Evolutionary conservation across 2,888 invertebrate genomes (phyloP).

Genomic region (Synanthedon myopaeformis): DNA sequence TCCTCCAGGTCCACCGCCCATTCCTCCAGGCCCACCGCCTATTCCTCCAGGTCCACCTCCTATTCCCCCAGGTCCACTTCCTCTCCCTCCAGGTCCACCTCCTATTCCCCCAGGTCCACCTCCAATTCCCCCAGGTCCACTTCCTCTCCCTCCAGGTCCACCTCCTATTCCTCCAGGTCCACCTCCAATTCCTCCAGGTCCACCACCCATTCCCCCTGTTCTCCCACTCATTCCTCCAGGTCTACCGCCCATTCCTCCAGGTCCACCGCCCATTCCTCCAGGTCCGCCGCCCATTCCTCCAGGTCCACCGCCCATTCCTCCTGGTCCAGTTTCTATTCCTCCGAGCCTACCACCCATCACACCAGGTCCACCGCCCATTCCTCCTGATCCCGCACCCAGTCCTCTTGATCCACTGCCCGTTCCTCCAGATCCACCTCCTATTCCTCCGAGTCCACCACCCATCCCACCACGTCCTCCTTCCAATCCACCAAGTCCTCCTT

Average conservation of each 20-base stretch:
- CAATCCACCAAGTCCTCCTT: constrained; percentile 3
- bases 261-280: background rate
- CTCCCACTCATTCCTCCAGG: background rate
- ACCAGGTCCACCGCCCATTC: constrained; percentile 3
- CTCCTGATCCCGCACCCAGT: constrained; percentile 2
- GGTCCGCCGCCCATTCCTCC: constrained; percentile 1
- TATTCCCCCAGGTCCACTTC: no score
- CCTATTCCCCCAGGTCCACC: constrained; percentile 4
- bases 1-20: constrained; percentile 2
- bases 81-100: background rate
- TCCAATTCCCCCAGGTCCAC: background rate
- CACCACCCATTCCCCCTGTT: constrained; percentile 1
- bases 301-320: background rate
- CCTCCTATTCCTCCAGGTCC: constrained; percentile 7
- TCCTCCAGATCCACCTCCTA: constrained; percentile 9
- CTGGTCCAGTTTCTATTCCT: background rate
- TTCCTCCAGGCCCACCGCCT: constrained; percentile 4
- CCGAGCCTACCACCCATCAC: constrained; percentile 1
- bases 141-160: background rate
- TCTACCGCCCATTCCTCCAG: background rate
- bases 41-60: background rate
- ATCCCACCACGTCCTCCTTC: no score
- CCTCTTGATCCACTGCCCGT: no score
- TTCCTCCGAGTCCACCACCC: constrained; percentile 4
- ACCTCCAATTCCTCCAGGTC: background rate